Base-by-base conservation (phyloP, 2,888 invertebrate genomes). In the Notodromas monacha region DNA sequence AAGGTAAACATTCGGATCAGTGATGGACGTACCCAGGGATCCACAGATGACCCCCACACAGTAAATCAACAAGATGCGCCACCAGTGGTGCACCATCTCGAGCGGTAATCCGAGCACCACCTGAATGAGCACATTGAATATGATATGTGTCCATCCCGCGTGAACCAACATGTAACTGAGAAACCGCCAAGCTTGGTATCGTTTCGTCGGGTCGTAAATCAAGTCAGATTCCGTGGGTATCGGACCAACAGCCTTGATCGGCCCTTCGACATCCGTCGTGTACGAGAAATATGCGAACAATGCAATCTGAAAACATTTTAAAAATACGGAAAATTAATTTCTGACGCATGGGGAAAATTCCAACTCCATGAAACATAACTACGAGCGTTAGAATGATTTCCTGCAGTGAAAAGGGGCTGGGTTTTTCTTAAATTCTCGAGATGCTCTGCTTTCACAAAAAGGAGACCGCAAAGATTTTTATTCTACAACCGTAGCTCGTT, bases 101-200 rank as follows among this genome's bases (percentile, higher is more conserved):
- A 96, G 50, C 0, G 89, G 84, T 6, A 86, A 63, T 1, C 92
- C 92, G 33, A 96, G 58, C 48, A 86, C 59, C 34, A 92, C 55
- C 49, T 92, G 89, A 35, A 86, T 76, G 31, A 79, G 51, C 14
- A 86, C 55, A 49, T 96, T 92, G 43, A 79, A 74, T 36, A 74
- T 53, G 21, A 92, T 56, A 48, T 96, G 92, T 43, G 72, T 62
- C 56, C 47, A 72, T 69, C 81, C 81, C 36, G 77, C 69, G 50
- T 89, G 89, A 14, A 89, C 76, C 46, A 89, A 67, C 79, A 86
- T 86, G 46, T 96, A 96, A 1, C 76, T 70, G 29, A 84, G 41
- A 47, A 67, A 92, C 41, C 92, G 57, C 92, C 92, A 96, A 1
- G 66, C 68, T 52, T 96, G 72, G 32, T 65, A 58, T 35, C 86